Base-by-base conservation (phyloP, 2,888 invertebrate species). In the Xanthia togata region DNA sequence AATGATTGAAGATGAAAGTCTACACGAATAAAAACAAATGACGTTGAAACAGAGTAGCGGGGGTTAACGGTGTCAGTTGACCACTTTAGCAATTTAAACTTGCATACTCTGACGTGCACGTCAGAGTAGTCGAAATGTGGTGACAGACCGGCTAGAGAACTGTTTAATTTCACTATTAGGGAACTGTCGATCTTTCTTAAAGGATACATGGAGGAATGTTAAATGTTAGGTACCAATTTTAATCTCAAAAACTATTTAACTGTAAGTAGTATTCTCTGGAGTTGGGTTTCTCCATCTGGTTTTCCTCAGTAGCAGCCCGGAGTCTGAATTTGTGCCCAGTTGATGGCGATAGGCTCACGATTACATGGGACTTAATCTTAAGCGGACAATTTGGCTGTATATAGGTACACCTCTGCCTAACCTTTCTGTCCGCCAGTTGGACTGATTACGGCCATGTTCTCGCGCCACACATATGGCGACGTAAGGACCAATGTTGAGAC, bases 11-110 rank as follows among this genome's bases (percentile, higher is more conserved):
- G 0, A 26, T 53, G 23, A 1, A 8, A 11, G 26, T 26, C n/a
- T 20, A 26, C 8, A 17, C 3, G 4, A 63, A 77, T 64, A 59
- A 69, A 63, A 69, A 69, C 35, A 77, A 59, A 31, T 47, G 11
- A 23, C 59, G 4, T 69, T 60, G 38, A 55, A 64, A 35, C 9
- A 41, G 31, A 75, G 2, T 55, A 73, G 53, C 0, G 26, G 12
- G 20, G 14, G 6, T 17, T 59, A 64, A 20, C 4, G 5, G 14
- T 83, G 63, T 44, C 77, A 82, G 64, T 59, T 57, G 77, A 69
- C 69, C 31, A 20, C 4, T 76, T 82, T 53, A 47, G 64, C 68
- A 69, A 77, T 77, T 79, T 35, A 76, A 82, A 67, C 60, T 79
- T 79, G 65, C 60, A 41, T 17, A 76, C 8, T n/a, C n/a, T n/a